Evolutionary conservation across 2,113 vertebrate genomes (phyloP).

Genomic region (Scolopax mira): DNA sequence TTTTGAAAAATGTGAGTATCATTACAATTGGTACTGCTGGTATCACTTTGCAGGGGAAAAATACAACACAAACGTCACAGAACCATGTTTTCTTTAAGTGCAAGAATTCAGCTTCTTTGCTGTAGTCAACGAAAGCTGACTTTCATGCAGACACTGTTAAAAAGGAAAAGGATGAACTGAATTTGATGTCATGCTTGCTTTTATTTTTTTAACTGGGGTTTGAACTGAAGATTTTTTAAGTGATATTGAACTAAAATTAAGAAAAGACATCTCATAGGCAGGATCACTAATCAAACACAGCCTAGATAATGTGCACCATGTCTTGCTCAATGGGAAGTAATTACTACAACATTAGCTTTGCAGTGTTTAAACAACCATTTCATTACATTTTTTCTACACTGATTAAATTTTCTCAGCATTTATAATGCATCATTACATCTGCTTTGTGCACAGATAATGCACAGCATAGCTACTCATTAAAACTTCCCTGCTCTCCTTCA

Average conservation of each 20-base stretch:
- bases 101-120: background rate
- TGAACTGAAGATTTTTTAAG: constrained; percentile 46
- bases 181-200: background rate
- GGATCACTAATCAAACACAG: constrained; percentile 73
- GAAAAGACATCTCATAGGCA: constrained; percentile 59
- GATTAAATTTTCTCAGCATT: constrained; percentile 78
- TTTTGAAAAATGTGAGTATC: background rate
- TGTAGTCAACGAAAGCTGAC: background rate
- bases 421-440: constrained; percentile 82
- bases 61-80: background rate
- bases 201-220: constrained; percentile 5
- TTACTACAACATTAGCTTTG: constrained; percentile 78
- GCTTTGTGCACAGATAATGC: constrained; percentile 74
- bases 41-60: background rate
- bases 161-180: background rate
- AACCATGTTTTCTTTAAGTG: background rate
- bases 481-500: constrained; percentile 66
- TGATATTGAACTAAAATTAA: constrained; percentile 52
- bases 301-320: constrained; percentile 54
- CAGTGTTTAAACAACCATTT: constrained; percentile 82
- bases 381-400: constrained; percentile 76
- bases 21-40: background rate
- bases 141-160: background rate
- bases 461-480: constrained; percentile 66
- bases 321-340: constrained; percentile 74